Evolutionary conservation across 23 tunicate species (phyloP), one percentile per base, ranked within the genome.

Genomic region (Phallusia fumigata): DNA sequence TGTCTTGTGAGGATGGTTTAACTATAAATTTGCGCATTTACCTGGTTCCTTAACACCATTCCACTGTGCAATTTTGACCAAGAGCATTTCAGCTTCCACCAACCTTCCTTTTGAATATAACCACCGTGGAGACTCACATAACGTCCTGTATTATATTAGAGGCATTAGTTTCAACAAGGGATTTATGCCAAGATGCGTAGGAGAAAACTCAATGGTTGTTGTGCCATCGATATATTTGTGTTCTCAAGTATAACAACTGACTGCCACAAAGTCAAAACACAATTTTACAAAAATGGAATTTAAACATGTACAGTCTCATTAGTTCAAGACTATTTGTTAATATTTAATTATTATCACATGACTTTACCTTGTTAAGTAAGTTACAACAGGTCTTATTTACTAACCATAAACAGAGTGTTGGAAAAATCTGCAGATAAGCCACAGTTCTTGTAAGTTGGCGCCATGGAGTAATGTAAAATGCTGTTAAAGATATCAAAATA

Each of bases 81-180:
- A 28, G 65, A 85, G 90, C 30, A 76, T 77, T 82, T 89, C 98
- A 24, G 93, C 93, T 47, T 82, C 90, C 33, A 51, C 75, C 12
- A 82, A 34, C 26, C 76, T 75, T 0, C 82, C 82, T 74, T 89
- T 85, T 15, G 98, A 93, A 80, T 88, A 88, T 24, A 93, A 50
- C 98, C 98, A 93, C 22, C 98, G 81, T 16, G 98, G 93, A 21
- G 98, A 93, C 35, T 89, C 95, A 31, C 85, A 78, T 22, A 89
- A 22, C 21, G 74, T 30, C 83, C 92, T 88, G 81, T 10, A 40
- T 3, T n/a, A n/a, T n/a, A n/a, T n/a, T n/a, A n/a, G n/a, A n/a
- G n/a, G n/a, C n/a, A n/a, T n/a, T n/a, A n/a, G n/a, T n/a, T n/a
- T n/a, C n/a, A n/a, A n/a, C n/a, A n/a, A n/a, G n/a, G n/a, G n/a